Evolutionary conservation across 2,888 invertebrate genomes (phyloP), one percentile per base, ranked within the genome.

Genomic region (Caenorhabditis imperialis): DNA sequence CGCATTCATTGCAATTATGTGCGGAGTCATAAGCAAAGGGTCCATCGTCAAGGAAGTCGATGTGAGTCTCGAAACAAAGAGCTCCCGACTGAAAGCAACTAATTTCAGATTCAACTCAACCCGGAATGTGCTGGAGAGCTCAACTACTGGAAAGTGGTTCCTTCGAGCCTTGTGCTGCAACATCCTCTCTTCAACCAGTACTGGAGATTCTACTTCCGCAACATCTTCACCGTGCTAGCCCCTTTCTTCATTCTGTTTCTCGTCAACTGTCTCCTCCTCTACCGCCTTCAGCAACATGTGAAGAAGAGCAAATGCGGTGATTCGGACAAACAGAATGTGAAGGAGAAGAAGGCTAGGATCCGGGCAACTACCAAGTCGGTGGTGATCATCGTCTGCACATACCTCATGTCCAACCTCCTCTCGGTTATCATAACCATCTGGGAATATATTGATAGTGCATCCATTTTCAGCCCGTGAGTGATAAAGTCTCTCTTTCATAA

Each of bases 21-120:
- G 81, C 48, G 85, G 84, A 18, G 74, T 85, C 18, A 54, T 85
- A 20, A 81, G 81, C 67, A 85, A 85, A 60, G 84, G 84, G 30
- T 78, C 81, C 14, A 82, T 83, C 12, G 70, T 79, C 14, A 60
- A 79, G 35, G 85, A 85, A 57, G 77, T 85, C 37, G 75, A 79
- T 76, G 85, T 83, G 53, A 57, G 58, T 48, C 35, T 14, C n/a
- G n/a, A n/a, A n/a, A n/a, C n/a, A n/a, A n/a, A n/a, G n/a, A n/a
- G n/a, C n/a, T n/a, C n/a, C n/a, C n/a, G n/a, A n/a, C n/a, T n/a
- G n/a, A n/a, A n/a, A n/a, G n/a, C n/a, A 6, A 30, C 6, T 30
- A 22, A 6, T 58, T 75, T 12, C 51, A 79, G 77, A 67, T 78
- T 20, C 45, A 54, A 40, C 7, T 48, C 4, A 54, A 77, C 25